A percentile compares a stretch with the other conserved stretches of the same genome.
phyloP scores from a whole-genome alignment of 92 coral and sea anemone genomes.

The Phenganax stokvisi region DNA sequence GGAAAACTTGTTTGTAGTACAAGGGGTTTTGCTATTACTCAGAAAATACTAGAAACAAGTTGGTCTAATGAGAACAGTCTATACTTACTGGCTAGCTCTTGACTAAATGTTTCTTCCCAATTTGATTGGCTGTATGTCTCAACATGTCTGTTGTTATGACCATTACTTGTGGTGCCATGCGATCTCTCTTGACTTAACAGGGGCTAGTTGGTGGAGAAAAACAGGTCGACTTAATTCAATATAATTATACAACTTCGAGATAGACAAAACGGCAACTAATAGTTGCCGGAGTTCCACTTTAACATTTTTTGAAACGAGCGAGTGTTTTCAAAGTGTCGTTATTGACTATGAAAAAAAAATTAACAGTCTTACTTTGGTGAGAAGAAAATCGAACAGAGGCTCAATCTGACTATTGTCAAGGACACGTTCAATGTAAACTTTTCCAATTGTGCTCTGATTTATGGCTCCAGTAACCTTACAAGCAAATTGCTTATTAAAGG shows the following conservation, averaged over 20 bases:
- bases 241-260: no score
- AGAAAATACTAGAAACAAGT: no score
- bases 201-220: not conserved
- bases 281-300: not conserved
- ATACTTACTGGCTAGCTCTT: conserved; percentile 71
- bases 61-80: not conserved
- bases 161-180: not conserved
- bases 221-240: not conserved
- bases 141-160: not conserved
- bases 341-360: not conserved
- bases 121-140: conserved; percentile 13
- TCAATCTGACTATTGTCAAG: conserved; percentile 41
- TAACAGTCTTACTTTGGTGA: conserved; percentile 60
- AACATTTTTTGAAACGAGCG: no score
- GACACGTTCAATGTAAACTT: conserved; percentile 59
- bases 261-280: not conserved
- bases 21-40: no score
- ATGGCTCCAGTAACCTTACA: conserved; percentile 60
- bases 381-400: conserved; percentile 62
- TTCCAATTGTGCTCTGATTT: conserved; percentile 76
- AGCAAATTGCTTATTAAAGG: conserved; percentile 82
- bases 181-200: conserved; percentile 6
- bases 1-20: no score
- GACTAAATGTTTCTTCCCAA: conserved; percentile 86
- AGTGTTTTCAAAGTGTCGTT: no score